Conservation (phyloP, 2,888 invertebrate genomes). For the Pantelozetes paolii region DNA sequence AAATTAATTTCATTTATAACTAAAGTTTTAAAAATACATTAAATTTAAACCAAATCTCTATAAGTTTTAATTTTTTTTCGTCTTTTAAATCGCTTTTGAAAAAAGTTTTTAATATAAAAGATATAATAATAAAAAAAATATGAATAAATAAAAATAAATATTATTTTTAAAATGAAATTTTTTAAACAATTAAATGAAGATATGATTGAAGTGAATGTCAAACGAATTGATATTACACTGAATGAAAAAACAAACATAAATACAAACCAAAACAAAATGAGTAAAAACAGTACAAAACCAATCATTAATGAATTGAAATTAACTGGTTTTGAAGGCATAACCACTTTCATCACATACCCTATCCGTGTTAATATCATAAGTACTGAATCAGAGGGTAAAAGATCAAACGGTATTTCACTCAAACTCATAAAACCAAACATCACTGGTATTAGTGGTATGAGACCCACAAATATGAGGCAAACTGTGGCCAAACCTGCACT, state of each 20-base stretch:
- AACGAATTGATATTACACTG: background rate
- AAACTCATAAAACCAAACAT: background rate
- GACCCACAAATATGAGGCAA: background rate
- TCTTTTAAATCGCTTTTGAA: no score
- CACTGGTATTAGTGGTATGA: background rate
- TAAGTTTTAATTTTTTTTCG: no score
- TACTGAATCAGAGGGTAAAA: background rate
- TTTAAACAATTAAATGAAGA: background rate
- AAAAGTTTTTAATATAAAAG: no score
- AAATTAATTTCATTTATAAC: no score
- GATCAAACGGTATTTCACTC: background rate
- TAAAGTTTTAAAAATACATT: no score
- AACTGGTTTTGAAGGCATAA: background rate
- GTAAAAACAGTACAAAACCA: background rate
- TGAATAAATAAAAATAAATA: no score
- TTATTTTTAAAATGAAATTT: no score
- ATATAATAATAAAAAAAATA: no score
- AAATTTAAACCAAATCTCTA: no score
- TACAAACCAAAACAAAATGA: background rate
- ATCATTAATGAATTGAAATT: background rate
- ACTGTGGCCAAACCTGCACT: background rate
- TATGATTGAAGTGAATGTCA: background rate
- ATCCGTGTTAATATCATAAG: background rate
- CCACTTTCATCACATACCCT: background rate
- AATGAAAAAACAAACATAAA: background rate